Percentiles rank a stretch among this genome's conserved stretches.
These are phyloP conservation scores for Seira sanloemensis DNA, from an alignment of 2,888 invertebrate species.

Conservation along the genomic window DNA sequence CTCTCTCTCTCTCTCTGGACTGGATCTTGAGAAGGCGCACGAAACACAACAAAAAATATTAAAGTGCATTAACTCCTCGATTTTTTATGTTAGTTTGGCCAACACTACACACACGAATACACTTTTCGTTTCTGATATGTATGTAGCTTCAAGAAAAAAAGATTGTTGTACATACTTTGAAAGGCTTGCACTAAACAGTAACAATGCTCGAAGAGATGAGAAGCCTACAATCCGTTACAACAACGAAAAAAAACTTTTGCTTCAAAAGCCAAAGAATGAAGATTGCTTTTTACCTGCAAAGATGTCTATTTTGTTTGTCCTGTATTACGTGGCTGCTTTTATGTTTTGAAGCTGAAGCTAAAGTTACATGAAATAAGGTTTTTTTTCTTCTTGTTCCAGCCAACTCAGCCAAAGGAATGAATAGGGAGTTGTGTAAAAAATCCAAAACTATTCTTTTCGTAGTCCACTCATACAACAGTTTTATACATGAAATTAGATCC, in stretches of 20 bases:
- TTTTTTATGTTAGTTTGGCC: background rate
- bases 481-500: background rate
- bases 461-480: background rate
- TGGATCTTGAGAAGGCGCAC: conserved; percentile 40
- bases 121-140: background rate
- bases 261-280: background rate
- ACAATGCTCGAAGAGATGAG: conserved; percentile 1
- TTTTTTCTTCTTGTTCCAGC: background rate
- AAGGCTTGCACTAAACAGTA: conserved; percentile 11
- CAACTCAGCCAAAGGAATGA: background rate
- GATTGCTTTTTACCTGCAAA: background rate
- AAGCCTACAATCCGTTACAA: conserved; percentile 49
- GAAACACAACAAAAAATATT: conserved; percentile 34
- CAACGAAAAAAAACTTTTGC: background rate
- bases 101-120: background rate
- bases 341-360: background rate
- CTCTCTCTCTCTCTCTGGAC: conserved; percentile 28
- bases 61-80: conserved; percentile 58
- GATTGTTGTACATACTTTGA: conserved; percentile 13
- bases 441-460: background rate
- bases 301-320: background rate
- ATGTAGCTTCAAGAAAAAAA: background rate
- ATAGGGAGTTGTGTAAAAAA: background rate
- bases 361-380: background rate
- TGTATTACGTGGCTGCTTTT: background rate